Evolutionary conservation across 2,888 invertebrate genomes (phyloP).

Genomic region (Andrena bucephala): DNA sequence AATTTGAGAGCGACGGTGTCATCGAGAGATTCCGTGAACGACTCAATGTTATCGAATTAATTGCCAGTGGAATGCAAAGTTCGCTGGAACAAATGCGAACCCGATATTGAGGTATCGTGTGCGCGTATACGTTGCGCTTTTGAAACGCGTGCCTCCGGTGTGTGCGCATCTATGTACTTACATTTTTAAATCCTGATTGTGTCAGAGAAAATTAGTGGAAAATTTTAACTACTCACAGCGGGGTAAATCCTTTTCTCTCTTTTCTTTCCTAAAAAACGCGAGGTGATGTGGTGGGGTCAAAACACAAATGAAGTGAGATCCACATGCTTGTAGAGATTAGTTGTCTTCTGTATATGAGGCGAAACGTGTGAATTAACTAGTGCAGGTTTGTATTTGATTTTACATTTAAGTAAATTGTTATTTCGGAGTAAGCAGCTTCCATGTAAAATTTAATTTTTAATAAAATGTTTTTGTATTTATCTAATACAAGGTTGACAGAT

Average conservation of each 20-base stretch:
- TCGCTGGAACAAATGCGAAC: slow-evolving; percentile 41
- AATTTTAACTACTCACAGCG: no score
- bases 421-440: background rate
- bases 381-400: background rate
- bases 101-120: slow-evolving; percentile 42
- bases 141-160: background rate
- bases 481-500: no score
- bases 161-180: background rate
- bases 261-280: background rate
- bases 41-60: slow-evolving; percentile 65
- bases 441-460: background rate
- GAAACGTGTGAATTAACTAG: no score
- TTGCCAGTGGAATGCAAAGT: slow-evolving; percentile 55
- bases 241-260: background rate
- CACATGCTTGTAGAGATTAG: no score
- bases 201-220: background rate
- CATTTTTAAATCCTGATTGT: background rate
- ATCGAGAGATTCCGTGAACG: slow-evolving; percentile 22
- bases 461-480: background rate
- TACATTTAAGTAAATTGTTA: background rate
- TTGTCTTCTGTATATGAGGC: no score
- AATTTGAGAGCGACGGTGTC: slow-evolving; percentile 48
- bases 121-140: background rate
- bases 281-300: background rate
- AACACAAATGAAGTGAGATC: no score